A percentile compares a stretch with the other conserved stretches of the same genome.
Conservation (phyloP, 1,140 invertebrate species). For the Brachionus rubens region DNA sequence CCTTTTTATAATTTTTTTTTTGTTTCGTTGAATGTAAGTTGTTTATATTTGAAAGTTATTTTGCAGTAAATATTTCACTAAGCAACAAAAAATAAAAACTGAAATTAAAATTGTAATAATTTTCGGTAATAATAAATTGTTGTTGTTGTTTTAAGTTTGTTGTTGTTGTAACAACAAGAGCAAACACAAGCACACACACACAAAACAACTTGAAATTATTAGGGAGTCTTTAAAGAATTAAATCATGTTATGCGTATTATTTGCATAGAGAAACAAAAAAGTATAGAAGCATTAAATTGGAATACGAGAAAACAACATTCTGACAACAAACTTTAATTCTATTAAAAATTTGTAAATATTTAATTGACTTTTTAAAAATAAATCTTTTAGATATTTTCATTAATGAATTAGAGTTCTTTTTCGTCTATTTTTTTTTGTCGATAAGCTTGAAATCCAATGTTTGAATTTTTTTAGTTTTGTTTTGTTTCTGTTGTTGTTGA, state of each 20-base stretch:
- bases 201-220: not conserved
- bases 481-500: not conserved
- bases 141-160: not conserved
- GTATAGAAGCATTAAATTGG: too few relatives aligned
- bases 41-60: conserved; percentile 19
- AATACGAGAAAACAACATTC: not conserved
- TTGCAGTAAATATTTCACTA: conserved; percentile 39
- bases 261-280: not conserved
- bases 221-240: not conserved
- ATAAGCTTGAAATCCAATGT: conserved; percentile 32
- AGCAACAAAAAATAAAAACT: not conserved
- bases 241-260: conserved; percentile 18
- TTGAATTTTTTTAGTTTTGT: conserved; percentile 14
- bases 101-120: conserved; percentile 38
- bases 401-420: conserved; percentile 32
- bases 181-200: too few relatives aligned
- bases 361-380: not conserved
- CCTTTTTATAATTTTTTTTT: not conserved
- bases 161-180: not conserved
- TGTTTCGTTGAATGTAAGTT: conserved; percentile 4
- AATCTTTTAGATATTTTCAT: not conserved
- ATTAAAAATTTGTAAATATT: too few relatives aligned
- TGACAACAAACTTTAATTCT: too few relatives aligned
- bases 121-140: too few relatives aligned
- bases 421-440: too few relatives aligned